Base-by-base conservation (phyloP, 2,888 invertebrate genomes). In the Acanthosepion esculentum region DNA sequence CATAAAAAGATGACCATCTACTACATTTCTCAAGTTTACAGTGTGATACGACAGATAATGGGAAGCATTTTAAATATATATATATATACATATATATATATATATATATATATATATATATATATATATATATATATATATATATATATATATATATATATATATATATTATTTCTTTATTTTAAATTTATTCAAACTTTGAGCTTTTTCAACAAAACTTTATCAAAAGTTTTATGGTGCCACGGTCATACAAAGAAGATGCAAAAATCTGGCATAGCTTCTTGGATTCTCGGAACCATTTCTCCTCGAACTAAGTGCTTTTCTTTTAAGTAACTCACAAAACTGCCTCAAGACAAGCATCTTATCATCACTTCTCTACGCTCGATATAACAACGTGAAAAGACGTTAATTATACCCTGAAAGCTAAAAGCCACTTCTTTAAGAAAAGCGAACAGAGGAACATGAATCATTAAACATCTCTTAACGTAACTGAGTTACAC, bases 401-500 rank as follows among this genome's bases (percentile, higher is more conserved):
- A 78, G 78, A n/a, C n/a, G 78, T 78, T 78, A 78, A 78, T 78
- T 78, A 78, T 78, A n/a, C n/a, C 78, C 78, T 33, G 78, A 15
- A 78, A 78, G 78, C 78, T 33, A 78, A 78, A 78, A 78, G n/a
- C 78, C 78, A 78, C 78, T 78, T 78, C 78, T 78, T 78, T 78
- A 15, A n/a, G n/a, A 33, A 33, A 33, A 78, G 78, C n/a, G 78
- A 78, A n/a, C 12, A 18, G 78, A 15, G n/a, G 78, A 78, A 78
- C 78, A 78, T 78, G n/a, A 78, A 78, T 78, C n/a, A 78, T 78
- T 78, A 78, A 78, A 33, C 78, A n/a, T 78, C 78, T 78, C 78
- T 78, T n/a, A 78, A 78, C 78, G 12, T 78, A 78, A 78, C 78
- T 33, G n/a, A 78, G 78, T 78, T 78, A 78, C 78, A 33, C 8